Conservation (phyloP, 2,797 vertebrate genomes). For the Podarcis siculus region DNA sequence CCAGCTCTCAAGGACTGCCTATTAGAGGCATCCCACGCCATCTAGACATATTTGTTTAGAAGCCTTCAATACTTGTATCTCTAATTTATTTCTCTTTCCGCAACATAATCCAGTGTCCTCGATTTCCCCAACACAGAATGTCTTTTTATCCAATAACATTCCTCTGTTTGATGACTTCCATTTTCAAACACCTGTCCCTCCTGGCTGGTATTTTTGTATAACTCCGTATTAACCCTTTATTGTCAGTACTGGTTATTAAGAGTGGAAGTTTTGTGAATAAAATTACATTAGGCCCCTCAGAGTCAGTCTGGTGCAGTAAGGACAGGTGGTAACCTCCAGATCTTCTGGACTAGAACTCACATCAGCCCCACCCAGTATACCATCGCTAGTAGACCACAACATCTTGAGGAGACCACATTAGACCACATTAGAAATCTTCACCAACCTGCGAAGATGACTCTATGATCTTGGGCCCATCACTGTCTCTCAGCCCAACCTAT, state of each 20-base stretch:
- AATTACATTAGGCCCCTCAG: too few species aligned
- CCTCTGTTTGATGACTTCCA: background rate
- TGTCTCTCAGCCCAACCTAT: background rate
- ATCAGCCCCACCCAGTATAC: background rate
- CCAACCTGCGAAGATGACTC: background rate
- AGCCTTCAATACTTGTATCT: background rate
- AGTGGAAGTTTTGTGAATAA: too few species aligned
- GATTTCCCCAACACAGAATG: background rate
- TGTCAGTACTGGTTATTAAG: too few species aligned
- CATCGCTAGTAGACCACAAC: background rate
- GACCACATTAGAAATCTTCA: background rate
- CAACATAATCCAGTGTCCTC: background rate
- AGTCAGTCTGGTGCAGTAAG: too few species aligned
- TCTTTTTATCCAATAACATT: background rate
- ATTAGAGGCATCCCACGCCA: background rate
- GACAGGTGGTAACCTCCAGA: too few species aligned
- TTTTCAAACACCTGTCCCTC: background rate
- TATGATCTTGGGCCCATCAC: too few species aligned
- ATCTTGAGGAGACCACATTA: too few species aligned
- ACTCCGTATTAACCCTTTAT: too few species aligned
- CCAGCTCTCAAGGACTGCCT: background rate
- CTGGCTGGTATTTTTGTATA: background rate
- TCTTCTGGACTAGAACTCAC: too few species aligned
- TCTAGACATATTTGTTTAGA: background rate
- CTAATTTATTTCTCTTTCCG: background rate